phyloP scores from a whole-genome alignment of 2,797 vertebrate species.

The Cephalopachus bancanus region DNA sequence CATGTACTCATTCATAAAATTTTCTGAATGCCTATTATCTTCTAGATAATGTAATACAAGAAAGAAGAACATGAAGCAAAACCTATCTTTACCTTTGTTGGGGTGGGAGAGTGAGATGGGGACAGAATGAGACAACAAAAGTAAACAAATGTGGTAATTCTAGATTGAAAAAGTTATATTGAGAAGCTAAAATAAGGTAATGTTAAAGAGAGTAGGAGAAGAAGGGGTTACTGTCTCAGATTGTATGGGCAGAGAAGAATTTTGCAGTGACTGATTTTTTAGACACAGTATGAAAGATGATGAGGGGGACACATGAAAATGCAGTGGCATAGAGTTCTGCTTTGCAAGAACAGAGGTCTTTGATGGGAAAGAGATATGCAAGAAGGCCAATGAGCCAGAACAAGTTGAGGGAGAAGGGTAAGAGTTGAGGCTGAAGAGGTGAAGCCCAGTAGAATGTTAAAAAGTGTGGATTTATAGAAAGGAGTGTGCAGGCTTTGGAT shows the following conservation, averaged over 20 bases:
- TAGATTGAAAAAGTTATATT: not conserved
- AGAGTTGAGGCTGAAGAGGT: not conserved
- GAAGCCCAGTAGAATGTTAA: not conserved
- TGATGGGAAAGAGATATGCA: not conserved
- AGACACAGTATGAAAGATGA: not conserved
- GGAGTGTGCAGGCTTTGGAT: not conserved
- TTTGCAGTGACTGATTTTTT: not conserved
- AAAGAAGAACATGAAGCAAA: not conserved
- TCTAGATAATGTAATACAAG: not conserved
- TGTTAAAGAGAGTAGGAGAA: not conserved
- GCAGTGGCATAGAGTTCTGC: not conserved
- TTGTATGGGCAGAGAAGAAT: not conserved
- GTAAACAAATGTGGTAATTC: not conserved
- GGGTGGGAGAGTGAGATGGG: not conserved
- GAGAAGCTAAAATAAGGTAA: not conserved
- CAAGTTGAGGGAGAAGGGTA: not conserved
- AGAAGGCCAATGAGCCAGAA: not conserved
- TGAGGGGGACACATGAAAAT: not conserved
- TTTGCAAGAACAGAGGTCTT: not conserved
- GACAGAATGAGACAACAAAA: slow-evolving; percentile 21
- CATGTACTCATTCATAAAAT: not conserved
- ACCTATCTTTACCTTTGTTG: not conserved
- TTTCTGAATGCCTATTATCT: not conserved
- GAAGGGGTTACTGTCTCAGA: not conserved
- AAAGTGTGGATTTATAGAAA: not conserved